These are phyloP conservation scores for Megastigmus dorsalis DNA, from an alignment of 2,888 invertebrate genomes.

Conservation along the genomic window DNA sequence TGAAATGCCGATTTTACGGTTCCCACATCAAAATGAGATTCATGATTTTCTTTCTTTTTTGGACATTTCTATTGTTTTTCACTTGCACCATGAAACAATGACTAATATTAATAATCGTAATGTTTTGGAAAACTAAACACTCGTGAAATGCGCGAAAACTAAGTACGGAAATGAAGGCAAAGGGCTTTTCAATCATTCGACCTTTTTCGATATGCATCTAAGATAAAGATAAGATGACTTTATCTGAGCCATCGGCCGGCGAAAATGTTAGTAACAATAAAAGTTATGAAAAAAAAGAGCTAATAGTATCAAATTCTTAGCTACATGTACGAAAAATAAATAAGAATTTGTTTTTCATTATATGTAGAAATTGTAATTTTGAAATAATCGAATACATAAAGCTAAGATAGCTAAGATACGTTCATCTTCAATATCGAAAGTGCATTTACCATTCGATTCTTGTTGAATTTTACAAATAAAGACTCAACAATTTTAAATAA, in stretches of 20 bases:
- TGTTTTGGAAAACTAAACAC: constrained; percentile 39
- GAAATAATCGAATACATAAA: no score
- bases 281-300: no score
- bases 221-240: constrained; percentile 36
- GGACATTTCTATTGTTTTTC: constrained; percentile 3
- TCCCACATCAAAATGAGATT: not conserved
- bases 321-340: no score
- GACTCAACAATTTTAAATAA: not conserved
- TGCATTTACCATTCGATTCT: constrained; percentile 40
- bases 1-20: constrained; percentile 19
- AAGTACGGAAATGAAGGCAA: constrained; percentile 35
- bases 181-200: constrained; percentile 22
- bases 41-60: not conserved
- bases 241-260: no score
- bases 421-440: constrained; percentile 40
- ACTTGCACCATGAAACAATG: constrained; percentile 7
- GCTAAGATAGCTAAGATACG: constrained; percentile 24
- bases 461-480: constrained; percentile 1
- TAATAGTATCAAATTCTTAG: no score
- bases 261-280: no score
- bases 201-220: constrained; percentile 39
- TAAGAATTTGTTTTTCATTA: no score
- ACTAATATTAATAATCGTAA: constrained; percentile 9
- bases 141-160: constrained; percentile 48
- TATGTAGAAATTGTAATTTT: no score